Evolutionary conservation across 2,797 vertebrate genomes (phyloP).

Genomic region (Artibeus jamaicensis): DNA sequence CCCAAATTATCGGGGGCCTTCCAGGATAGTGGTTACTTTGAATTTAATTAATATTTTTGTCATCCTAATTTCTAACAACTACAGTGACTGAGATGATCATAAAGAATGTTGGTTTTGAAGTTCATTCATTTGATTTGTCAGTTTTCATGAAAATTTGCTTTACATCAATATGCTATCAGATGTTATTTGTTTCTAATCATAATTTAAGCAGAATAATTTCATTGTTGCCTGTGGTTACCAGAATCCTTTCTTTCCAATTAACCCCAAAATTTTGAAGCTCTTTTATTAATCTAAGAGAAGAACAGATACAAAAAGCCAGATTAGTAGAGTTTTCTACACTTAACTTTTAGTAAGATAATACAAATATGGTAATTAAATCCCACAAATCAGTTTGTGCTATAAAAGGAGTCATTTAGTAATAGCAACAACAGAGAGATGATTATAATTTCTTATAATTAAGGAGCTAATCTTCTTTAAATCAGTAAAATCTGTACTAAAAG

Average conservation of each 20-base stretch:
- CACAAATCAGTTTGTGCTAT: background rate
- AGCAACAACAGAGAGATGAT: background rate
- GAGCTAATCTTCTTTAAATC: background rate
- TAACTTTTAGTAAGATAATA: constrained; percentile 34
- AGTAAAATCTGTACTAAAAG: constrained; percentile 22
- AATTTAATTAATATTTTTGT: constrained; percentile 75
- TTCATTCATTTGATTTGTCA: background rate
- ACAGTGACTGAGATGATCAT: constrained; percentile 50
- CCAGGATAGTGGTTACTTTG: constrained; percentile 54
- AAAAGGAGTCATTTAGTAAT: constrained; percentile 38
- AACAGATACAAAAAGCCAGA: background rate
- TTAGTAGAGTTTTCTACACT: background rate
- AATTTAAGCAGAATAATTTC: background rate
- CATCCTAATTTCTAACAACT: constrained; percentile 61
- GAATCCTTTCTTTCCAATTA: background rate
- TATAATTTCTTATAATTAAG: constrained; percentile 43
- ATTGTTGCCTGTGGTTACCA: background rate
- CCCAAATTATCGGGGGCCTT: constrained; percentile 56
- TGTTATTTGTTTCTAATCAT: constrained; percentile 22
- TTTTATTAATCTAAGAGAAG: background rate
- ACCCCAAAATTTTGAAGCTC: background rate
- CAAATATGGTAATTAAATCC: constrained; percentile 22
- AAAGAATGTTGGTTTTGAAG: constrained; percentile 40
- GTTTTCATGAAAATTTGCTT: constrained; percentile 27
- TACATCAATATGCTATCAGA: background rate